These are phyloP conservation scores for Amaurobius ferox DNA, from an alignment of 2,888 invertebrate genomes.

Conservation along the genomic window DNA sequence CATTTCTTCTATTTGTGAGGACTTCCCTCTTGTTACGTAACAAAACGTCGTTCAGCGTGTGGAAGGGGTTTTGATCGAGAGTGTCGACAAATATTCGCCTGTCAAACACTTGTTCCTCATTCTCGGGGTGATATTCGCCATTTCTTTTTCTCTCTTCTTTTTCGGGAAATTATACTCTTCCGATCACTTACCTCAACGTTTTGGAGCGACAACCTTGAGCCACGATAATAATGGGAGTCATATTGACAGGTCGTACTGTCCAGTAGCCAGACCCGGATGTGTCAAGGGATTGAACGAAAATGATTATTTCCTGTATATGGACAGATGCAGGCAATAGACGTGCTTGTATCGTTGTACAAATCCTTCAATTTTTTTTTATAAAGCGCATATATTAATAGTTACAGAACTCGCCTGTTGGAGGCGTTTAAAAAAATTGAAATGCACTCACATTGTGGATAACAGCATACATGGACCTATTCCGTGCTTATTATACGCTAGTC, in stretches of 20 bases:
- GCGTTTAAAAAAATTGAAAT: no score
- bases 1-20: background rate
- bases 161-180: background rate
- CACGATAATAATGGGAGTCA: background rate
- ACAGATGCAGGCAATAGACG: no score
- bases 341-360: no score
- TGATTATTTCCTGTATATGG: no score
- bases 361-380: no score
- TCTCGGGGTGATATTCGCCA: background rate
- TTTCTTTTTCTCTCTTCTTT: background rate
- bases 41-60: background rate
- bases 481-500: no score
- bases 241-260: background rate
- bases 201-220: constrained; percentile 6
- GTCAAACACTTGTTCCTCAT: constrained; percentile 5
- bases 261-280: background rate
- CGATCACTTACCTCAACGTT: constrained; percentile 6
- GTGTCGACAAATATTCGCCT: constrained; percentile 14
- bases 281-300: background rate
- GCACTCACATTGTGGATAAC: no score
- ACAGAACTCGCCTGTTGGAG: no score
- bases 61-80: constrained; percentile 4
- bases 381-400: no score
- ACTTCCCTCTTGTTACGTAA: background rate
- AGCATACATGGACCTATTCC: no score